Conservation (phyloP, 2,113 vertebrate species). For the rabbit (Oryctolagus cuniculus) region mOryCun1.1 NC_091445.1:14443501-14444000, state of each 20-base stretch:
- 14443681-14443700: constrained; percentile 86
- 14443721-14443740: constrained; percentile 89
- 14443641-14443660: constrained; percentile 79
- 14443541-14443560: constrained; percentile 62
- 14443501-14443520: constrained; percentile 39
- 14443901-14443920: constrained; percentile 96
- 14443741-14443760: constrained; percentile 91
- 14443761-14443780: constrained; percentile 93
- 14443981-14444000: constrained; percentile 94
- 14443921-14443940: constrained; percentile 93
- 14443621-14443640: constrained; percentile 83
- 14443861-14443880: constrained; percentile 94
- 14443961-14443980: constrained; percentile 97
- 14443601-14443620: constrained; percentile 85
- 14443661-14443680: constrained; percentile 90
- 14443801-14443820: constrained; percentile 97
- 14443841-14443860: constrained; percentile 95
- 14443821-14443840: constrained; percentile 96
- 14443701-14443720: constrained; percentile 91
- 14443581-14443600: constrained; percentile 32
- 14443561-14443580: constrained; percentile 35
- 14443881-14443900: constrained; percentile 98
- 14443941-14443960: constrained; percentile 93
- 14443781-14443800: constrained; percentile 97
- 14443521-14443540: constrained; percentile 68